These are phyloP conservation scores for Sericinus montela DNA, from an alignment of 2,888 invertebrate species.

Conservation along the genomic window DNA sequence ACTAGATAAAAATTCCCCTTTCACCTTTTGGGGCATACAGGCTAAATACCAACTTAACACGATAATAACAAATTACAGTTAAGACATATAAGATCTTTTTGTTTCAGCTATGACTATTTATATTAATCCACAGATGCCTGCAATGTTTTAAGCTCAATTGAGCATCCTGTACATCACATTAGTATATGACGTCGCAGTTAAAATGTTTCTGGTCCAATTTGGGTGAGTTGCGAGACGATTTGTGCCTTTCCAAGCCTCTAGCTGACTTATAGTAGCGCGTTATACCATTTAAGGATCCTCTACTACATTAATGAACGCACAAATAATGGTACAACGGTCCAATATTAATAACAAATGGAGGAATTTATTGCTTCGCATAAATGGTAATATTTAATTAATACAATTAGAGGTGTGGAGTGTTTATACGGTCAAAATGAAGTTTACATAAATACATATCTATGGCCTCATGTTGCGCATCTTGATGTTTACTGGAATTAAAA, in stretches of 20 bases:
- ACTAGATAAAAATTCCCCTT: too few relatives aligned
- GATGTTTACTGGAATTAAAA: background rate
- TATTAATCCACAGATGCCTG: too few relatives aligned
- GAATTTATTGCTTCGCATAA: slow-evolving; percentile 19
- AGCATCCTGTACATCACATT: slow-evolving; percentile 20
- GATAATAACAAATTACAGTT: too few relatives aligned
- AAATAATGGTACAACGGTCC: slow-evolving; percentile 7
- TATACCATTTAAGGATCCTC: slow-evolving; percentile 21
- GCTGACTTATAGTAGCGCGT: slow-evolving; percentile 22
- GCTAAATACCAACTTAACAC: too few relatives aligned
- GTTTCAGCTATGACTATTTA: too few relatives aligned
- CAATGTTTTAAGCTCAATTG: background rate
- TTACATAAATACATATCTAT: slow-evolving; percentile 6
- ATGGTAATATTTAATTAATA: slow-evolving; percentile 21
- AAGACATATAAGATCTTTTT: too few relatives aligned
- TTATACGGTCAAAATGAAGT: background rate
- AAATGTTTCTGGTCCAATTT: slow-evolving; percentile 35
- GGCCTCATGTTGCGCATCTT: slow-evolving; percentile 1
- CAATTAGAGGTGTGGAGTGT: slow-evolving; percentile 19
- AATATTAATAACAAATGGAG: slow-evolving; percentile 21
- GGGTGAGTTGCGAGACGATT: slow-evolving; percentile 29
- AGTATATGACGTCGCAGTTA: slow-evolving; percentile 33
- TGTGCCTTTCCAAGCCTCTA: slow-evolving; percentile 25
- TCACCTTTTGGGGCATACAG: too few relatives aligned
- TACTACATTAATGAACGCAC: slow-evolving; percentile 21